Evolutionary conservation across 1,140 invertebrate genomes (phyloP).

Genomic region (Arctopsyche grandis): DNA sequence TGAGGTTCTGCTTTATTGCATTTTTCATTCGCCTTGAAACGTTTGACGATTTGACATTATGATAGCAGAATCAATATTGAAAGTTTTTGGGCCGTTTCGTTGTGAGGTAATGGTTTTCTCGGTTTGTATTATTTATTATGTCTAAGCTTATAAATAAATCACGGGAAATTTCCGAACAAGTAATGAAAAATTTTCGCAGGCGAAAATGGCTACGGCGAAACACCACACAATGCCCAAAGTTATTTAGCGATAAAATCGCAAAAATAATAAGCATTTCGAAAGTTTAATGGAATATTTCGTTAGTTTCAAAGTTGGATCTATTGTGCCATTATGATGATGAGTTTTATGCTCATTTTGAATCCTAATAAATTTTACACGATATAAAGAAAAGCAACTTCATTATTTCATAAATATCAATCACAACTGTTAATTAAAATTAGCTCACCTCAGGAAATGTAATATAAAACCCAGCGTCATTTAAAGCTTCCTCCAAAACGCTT

Average conservation of each 20-base stretch:
- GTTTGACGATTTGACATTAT: conserved; percentile 1
- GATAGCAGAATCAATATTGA: neutral
- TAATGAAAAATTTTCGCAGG: neutral
- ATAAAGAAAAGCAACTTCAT: neutral
- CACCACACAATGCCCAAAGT: neutral
- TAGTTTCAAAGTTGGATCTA: neutral
- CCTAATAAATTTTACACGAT: neutral
- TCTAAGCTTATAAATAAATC: too few relatives aligned
- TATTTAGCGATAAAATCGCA: conserved; percentile 25
- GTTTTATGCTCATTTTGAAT: neutral
- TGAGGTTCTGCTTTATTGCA: conserved; percentile 1
- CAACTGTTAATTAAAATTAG: conserved; percentile 2
- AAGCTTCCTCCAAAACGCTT: conserved; percentile 72
- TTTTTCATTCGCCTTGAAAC: conserved; percentile 2
- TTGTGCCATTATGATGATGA: neutral
- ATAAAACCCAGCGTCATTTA: conserved; percentile 74
- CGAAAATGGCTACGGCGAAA: neutral
- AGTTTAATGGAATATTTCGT: conserved; percentile 11
- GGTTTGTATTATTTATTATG: too few relatives aligned
- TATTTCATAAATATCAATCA: neutral
- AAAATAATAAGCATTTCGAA: conserved; percentile 19
- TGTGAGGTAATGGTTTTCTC: too few relatives aligned
- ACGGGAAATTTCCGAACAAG: too few relatives aligned
- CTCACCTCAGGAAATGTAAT: conserved; percentile 66
- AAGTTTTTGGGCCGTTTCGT: too few relatives aligned